Evolutionary conservation across 2,113 vertebrate species (phyloP), one percentile per base, ranked within the genome.

Genomic region (human): DNA sequence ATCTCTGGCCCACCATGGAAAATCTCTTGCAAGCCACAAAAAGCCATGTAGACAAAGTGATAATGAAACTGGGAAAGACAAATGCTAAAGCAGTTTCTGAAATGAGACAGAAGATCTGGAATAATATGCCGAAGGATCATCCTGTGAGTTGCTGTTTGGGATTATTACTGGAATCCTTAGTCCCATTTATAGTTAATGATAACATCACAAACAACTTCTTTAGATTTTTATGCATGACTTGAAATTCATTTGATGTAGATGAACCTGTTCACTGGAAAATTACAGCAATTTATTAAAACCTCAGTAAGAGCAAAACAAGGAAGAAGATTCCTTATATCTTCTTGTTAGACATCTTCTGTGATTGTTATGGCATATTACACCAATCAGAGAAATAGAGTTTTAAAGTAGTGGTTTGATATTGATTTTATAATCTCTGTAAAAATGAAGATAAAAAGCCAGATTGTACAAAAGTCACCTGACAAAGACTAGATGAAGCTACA

Each of bases 1-100:
- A 98, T n/a, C 98, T 99, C 73, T 99, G 99, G 99, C 98, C 96
- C 50, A 99, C 99, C 43, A 99, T 99, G 99, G 99, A 99, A 68
- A 99, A 97, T 86, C 99, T 99, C 92, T 98, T 99, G 92, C 99
- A 99, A 97, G 98, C 98, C 91, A 99, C 99, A 79, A 99, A 98
- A 92, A 97, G 83, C 55, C 99, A 99, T 0, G 64, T 99, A 84
- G 99, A 99, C 61, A 99, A 99, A 98, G 98, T 99, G 64, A 98
- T 98, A 59, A 97, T 98, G 92, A 98, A 98, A 95, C 91, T 99
- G n/a, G 99, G 98, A 86, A 99, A 98, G 97, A 98, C 98, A 82
- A 99, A 98, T 93, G 93, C 98, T 89, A 98, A 98, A 98, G 90
- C 98, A 82, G 97, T 98, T 97, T 98, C 99, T 96, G 99, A 98